Percentiles rank a stretch among this genome's conserved stretches.
These are phyloP conservation scores for Turritopsis dohrnii DNA, from an alignment of 30 jellyfish, hydroid and myxozoan species.

Conservation along the genomic window DNA sequence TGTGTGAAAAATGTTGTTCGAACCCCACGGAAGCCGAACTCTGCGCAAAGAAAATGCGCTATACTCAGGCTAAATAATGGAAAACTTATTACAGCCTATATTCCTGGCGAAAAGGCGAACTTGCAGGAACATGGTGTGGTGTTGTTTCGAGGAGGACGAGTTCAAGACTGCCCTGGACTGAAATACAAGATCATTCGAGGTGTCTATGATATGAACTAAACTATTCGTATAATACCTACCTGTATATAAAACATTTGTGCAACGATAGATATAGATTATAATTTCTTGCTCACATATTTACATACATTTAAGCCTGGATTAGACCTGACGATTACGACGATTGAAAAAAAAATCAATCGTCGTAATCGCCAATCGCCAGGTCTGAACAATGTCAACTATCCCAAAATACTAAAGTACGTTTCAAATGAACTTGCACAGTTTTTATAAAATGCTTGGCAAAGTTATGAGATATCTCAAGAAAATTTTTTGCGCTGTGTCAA, in stretches of 20 bases:
- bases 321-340: too few relatives aligned
- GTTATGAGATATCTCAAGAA: too few relatives aligned
- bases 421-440: too few relatives aligned
- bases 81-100: constrained; percentile 86
- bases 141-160: constrained; percentile 86
- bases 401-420: too few relatives aligned
- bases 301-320: too few relatives aligned
- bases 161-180: constrained; percentile 96
- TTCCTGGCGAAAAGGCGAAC: constrained; percentile 98
- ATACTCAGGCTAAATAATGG: constrained; percentile 90
- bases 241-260: background rate
- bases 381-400: too few relatives aligned
- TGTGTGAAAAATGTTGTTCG: constrained; percentile 80
- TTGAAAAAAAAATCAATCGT: too few relatives aligned
- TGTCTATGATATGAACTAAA: constrained; percentile 86
- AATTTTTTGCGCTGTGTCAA: too few relatives aligned
- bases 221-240: background rate
- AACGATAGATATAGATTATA: background rate
- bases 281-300: too few relatives aligned
- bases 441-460: too few relatives aligned
- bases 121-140: constrained; percentile 99
- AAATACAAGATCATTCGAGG: constrained; percentile 84
- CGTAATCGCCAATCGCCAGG: too few relatives aligned
- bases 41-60: constrained; percentile 98
- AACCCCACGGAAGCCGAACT: constrained; percentile 96